A percentile compares a stretch with the other conserved stretches of the same genome.
Evolutionary conservation across 2,888 invertebrate genomes (phyloP).

Genomic region (Chrysopilus asiliformis): DNA sequence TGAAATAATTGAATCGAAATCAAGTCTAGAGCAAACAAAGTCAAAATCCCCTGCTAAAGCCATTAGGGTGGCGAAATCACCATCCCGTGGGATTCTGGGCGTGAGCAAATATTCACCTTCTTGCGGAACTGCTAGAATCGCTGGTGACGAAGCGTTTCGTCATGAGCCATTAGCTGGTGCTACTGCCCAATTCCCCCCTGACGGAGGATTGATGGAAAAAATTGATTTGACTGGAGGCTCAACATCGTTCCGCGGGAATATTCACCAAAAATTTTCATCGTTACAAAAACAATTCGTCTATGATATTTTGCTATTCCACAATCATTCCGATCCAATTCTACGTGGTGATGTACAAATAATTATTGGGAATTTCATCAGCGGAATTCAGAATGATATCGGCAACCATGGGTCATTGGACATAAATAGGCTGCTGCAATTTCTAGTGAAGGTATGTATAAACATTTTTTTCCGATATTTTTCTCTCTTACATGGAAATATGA

Average conservation of each 20-base stretch:
- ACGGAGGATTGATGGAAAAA: neutral
- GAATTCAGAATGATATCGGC: neutral
- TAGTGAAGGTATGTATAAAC: conserved; percentile 30
- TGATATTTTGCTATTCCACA: conserved; percentile 31
- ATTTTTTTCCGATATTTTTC: no score
- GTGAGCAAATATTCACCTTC: no score
- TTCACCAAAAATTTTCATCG: conserved; percentile 3
- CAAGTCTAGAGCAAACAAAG: conserved; percentile 1
- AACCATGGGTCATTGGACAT: conserved; percentile 19
- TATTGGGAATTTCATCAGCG: conserved; percentile 28
- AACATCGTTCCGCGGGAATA: conserved; percentile 4
- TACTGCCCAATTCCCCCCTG: neutral
- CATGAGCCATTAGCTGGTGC: neutral
- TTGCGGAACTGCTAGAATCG: no score
- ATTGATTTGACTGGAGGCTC: no score
- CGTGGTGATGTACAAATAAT: conserved; percentile 33
- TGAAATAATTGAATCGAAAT: conserved; percentile 26
- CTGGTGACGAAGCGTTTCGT: neutral
- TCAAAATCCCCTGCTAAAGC: no score
- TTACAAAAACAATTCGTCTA: conserved; percentile 17
- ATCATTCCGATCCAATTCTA: conserved; percentile 33
- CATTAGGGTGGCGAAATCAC: no score
- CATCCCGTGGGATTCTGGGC: no score
- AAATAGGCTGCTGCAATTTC: conserved; percentile 28
- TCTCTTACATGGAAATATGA: no score